Evolutionary conservation across 2,888 invertebrate species (phyloP).

Genomic region (Exephanes ischioxanthus): DNA sequence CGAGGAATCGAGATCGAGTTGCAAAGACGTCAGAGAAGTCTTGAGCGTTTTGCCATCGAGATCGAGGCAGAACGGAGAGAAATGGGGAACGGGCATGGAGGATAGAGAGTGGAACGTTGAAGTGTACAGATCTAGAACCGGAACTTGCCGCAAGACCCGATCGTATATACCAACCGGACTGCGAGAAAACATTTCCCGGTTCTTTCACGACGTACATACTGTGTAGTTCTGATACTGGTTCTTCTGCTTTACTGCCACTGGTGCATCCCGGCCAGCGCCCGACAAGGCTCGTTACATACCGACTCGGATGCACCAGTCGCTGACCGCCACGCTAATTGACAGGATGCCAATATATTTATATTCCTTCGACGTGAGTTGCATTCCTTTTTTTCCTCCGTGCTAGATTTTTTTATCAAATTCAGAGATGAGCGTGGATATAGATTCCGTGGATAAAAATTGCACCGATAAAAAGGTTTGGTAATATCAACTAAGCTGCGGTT

Average conservation of each 20-base stretch:
- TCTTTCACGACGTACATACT: conserved; percentile 19
- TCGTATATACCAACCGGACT: conserved; percentile 28
- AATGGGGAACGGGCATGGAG: conserved; percentile 9
- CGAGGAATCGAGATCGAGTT: not conserved
- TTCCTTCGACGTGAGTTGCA: not conserved
- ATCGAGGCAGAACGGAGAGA: conserved; percentile 18
- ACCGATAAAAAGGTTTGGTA: no score
- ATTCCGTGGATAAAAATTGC: no score
- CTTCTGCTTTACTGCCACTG: conserved; percentile 25
- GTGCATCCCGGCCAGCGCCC: conserved; percentile 27
- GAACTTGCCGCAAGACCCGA: conserved; percentile 45
- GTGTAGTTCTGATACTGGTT: conserved; percentile 50
- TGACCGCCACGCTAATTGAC: conserved; percentile 28
- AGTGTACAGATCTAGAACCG: conserved; percentile 52
- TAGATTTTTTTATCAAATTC: not conserved
- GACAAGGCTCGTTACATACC: conserved; percentile 29
- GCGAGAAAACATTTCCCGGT: conserved; percentile 55
- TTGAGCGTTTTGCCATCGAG: conserved; percentile 29
- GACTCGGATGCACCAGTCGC: conserved; percentile 7
- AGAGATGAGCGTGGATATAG: no score
- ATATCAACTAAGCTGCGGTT: no score
- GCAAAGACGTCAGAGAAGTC: not conserved
- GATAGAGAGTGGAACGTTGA: conserved; percentile 29
- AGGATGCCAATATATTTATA: not conserved
- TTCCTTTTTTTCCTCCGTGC: not conserved